Conservation (phyloP, 1,140 invertebrate genomes). For the Drosophila aff. region DNA sequence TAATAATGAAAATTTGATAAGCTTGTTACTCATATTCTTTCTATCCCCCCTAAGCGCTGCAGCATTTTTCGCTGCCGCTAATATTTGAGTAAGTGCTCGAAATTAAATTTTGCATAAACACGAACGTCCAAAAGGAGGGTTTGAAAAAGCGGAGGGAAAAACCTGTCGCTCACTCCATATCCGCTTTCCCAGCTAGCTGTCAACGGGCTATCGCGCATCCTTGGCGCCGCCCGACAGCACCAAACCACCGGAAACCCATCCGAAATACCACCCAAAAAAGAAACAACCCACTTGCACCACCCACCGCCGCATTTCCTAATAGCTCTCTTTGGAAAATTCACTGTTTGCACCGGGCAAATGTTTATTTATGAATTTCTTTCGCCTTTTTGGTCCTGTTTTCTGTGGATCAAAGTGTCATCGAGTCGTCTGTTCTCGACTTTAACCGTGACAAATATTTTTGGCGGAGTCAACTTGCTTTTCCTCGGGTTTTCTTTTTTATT, state of each 20-base stretch:
- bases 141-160: constrained; percentile 1
- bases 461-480: constrained; percentile 1
- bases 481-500: constrained; percentile 12
- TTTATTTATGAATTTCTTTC: constrained; percentile 55
- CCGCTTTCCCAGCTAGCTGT: constrained; percentile 31
- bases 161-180: constrained; percentile 40
- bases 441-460: constrained; percentile 30
- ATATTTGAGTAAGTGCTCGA: constrained; percentile 38
- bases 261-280: constrained; percentile 4
- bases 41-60: background rate
- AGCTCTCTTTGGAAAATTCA: constrained; percentile 23
- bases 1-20: constrained; percentile 6
- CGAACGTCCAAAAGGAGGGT: constrained; percentile 10
- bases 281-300: constrained; percentile 14
- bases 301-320: constrained; percentile 29
- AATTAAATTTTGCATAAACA: constrained; percentile 50
- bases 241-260: constrained; percentile 4
- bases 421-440: constrained; percentile 10
- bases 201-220: constrained; percentile 29
- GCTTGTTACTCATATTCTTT: background rate
- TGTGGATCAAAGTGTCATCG: constrained; percentile 28
- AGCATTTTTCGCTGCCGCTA: constrained; percentile 16
- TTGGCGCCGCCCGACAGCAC: constrained; percentile 19
- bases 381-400: constrained; percentile 6
- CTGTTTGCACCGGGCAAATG: constrained; percentile 59